A percentile compares a stretch with the other conserved stretches of the same genome.
These are phyloP conservation scores for Theretra japonica DNA, from an alignment of 2,888 invertebrate genomes.

Conservation along the genomic window DNA sequence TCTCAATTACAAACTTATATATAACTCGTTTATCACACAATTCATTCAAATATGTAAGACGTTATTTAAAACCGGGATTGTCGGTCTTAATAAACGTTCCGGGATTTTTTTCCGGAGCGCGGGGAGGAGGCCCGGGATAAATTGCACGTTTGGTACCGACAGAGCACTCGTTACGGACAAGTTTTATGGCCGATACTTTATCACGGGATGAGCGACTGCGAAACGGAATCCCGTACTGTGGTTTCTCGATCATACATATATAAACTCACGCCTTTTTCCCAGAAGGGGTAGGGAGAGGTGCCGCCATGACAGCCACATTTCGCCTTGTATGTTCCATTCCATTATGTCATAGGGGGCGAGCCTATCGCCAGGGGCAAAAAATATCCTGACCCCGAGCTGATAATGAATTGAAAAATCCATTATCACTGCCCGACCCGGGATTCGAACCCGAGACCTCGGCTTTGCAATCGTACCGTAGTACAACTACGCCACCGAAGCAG, in stretches of 20 bases:
- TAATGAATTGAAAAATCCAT: too few species aligned
- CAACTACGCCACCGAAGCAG: too few species aligned
- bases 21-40: neutral
- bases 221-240: slow-evolving; percentile 39
- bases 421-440: too few species aligned
- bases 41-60: neutral
- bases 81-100: slow-evolving; percentile 28
- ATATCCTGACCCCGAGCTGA: too few species aligned
- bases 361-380: too few species aligned
- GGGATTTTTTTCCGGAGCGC: slow-evolving; percentile 17
- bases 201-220: slow-evolving; percentile 62
- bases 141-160: slow-evolving; percentile 72
- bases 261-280: too few species aligned
- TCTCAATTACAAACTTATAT: neutral
- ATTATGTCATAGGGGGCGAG: too few species aligned
- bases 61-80: neutral
- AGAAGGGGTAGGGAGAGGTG: too few species aligned
- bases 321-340: too few species aligned
- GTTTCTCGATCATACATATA: neutral
- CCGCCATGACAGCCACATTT: too few species aligned
- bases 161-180: slow-evolving; percentile 71
- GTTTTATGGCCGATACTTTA: slow-evolving; percentile 72
- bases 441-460: too few species aligned
- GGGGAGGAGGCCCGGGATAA: slow-evolving; percentile 58
- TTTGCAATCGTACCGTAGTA: too few species aligned